These are phyloP conservation scores for Orthonevra nobilis DNA, from an alignment of 2,888 invertebrate species.

Conservation along the genomic window DNA sequence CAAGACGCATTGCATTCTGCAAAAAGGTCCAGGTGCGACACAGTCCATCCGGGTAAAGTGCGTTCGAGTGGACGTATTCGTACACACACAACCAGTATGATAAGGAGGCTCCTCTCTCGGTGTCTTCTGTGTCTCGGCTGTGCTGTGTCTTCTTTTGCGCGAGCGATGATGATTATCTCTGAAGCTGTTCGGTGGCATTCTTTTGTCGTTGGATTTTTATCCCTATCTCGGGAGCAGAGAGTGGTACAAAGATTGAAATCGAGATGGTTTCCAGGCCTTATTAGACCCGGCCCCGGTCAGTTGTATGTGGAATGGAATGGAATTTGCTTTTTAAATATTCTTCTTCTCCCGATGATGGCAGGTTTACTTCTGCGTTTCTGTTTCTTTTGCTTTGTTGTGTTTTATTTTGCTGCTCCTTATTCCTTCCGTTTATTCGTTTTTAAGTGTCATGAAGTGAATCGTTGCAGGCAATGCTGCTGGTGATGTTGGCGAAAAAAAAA, in stretches of 20 bases:
- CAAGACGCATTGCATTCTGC: slow-evolving; percentile 20
- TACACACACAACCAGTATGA: slow-evolving; percentile 35
- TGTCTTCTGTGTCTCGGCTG: too few species aligned
- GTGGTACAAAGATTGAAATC: slow-evolving; percentile 58
- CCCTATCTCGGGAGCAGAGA: slow-evolving; percentile 39
- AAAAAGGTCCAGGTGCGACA: slow-evolving; percentile 48
- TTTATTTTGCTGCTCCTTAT: neutral
- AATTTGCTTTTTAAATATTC: slow-evolving; percentile 62
- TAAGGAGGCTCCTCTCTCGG: slow-evolving; percentile 38
- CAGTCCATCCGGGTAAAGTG: slow-evolving; percentile 53
- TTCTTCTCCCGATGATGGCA: slow-evolving; percentile 17
- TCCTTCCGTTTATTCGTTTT: slow-evolving; percentile 31
- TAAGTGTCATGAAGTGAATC: slow-evolving; percentile 56
- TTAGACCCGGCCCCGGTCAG: slow-evolving; percentile 43
- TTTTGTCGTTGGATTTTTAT: slow-evolving; percentile 67
- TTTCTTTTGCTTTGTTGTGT: slow-evolving; percentile 9
- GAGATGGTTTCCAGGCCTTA: slow-evolving; percentile 65
- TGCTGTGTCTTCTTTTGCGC: slow-evolving; percentile 46
- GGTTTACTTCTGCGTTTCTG: slow-evolving; percentile 16
- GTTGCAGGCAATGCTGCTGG: slow-evolving; percentile 7
- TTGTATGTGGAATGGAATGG: slow-evolving; percentile 62
- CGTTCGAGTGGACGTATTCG: slow-evolving; percentile 38
- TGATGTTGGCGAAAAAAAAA: too few species aligned
- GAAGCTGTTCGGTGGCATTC: slow-evolving; percentile 68
- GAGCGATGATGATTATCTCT: slow-evolving; percentile 66